Evolutionary conservation across 2,888 invertebrate genomes (phyloP), one percentile per base, ranked within the genome.

Genomic region (Schrankia costaestrigalis): DNA sequence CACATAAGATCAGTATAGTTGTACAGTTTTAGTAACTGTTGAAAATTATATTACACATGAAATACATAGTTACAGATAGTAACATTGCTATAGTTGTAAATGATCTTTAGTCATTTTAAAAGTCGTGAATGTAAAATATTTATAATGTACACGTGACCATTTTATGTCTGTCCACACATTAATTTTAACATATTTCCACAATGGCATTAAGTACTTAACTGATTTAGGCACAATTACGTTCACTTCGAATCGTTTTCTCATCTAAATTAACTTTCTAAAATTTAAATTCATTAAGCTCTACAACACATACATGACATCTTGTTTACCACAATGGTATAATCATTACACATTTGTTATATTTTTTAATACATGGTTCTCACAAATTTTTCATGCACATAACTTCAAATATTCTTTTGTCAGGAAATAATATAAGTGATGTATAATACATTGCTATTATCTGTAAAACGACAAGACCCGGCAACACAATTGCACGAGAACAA

Each of bases 141-240:
- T 51, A 55, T 31, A 41, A 38, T 46, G 38, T 46, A 50, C 50
- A 53, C 33, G 30, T 38, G 44, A 44, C 36, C 33, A 23, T 26
- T 11, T 30, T 13, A 23, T 34, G 29, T 21, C 31, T 34, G 52
- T 34, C 34, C 30, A 37, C 31, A 36, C 24, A 42, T 33, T 14
- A 26, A 34, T 37, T 37, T 38, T 37, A 39, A 51, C 28, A 41
- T 29, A 35, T 35, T 35, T 46, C 43, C 38, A 41, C 41, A 49
- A 35, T 45, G 47, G 47, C 45, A 41, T 49, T 57, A 63, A 63
- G 56, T 61, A 62, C 62, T 46, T 48, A 54, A 41, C 31, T 53
- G 49, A 63, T 62, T 62, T 62, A 62, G 62, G 64, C 62, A 62
- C 62, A 62, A 55, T 53, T 46, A 60, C 52, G 40, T 56, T 52